Percentiles rank a stretch among this genome's conserved stretches.
These are phyloP conservation scores for Sebastes miniatus DNA, from an alignment of 2,797 vertebrate genomes.

Conservation along the genomic window DNA sequence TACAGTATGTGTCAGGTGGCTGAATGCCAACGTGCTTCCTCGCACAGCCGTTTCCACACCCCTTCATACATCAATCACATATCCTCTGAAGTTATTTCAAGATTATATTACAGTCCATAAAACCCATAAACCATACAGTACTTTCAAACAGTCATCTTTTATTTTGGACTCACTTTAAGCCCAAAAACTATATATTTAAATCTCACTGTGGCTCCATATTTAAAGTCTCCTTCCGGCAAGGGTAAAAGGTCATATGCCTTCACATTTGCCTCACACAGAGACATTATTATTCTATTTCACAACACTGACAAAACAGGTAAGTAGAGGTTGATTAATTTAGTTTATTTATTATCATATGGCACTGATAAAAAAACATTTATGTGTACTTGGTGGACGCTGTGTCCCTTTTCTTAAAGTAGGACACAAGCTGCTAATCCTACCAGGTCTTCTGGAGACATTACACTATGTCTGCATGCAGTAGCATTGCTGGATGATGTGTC, in stretches of 20 bases:
- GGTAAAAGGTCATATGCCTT: neutral
- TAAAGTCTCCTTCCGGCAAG: constrained; percentile 21
- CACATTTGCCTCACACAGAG: neutral
- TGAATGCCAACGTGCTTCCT: constrained; percentile 16
- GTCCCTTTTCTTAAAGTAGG: constrained; percentile 59
- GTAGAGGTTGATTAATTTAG: neutral
- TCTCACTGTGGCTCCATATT: constrained; percentile 7
- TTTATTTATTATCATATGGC: neutral
- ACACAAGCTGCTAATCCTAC: constrained; percentile 56
- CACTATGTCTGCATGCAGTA: constrained; percentile 20
- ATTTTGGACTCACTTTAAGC: neutral
- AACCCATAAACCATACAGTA: neutral
- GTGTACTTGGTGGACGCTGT: constrained; percentile 21
- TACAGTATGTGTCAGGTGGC: constrained; percentile 9
- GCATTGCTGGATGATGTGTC: constrained; percentile 31
- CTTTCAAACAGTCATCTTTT: neutral
- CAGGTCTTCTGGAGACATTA: constrained; percentile 52
- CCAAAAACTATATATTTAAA: neutral
- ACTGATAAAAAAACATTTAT: neutral
- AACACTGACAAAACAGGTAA: neutral
- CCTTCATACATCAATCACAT: constrained; percentile 29
- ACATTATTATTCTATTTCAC: neutral
- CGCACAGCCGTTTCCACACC: neutral
- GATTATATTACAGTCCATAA: constrained; percentile 6
- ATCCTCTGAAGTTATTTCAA: constrained; percentile 35